These are phyloP conservation scores for Darevskia mixta DNA, from an alignment of 2,797 vertebrate genomes.

Conservation along the genomic window DNA sequence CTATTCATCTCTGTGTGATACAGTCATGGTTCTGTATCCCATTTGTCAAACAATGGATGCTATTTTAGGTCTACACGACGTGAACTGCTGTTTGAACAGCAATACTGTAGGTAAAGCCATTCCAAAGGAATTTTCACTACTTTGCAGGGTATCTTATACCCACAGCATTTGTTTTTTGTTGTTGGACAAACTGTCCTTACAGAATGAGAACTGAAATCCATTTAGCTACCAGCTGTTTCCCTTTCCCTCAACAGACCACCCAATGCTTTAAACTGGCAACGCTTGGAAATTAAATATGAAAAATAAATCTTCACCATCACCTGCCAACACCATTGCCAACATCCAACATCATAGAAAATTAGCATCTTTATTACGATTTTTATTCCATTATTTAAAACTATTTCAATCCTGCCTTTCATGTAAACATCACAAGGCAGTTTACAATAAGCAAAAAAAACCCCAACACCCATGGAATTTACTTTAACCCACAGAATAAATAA, in stretches of 20 bases:
- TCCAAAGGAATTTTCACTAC: neutral
- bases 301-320: too few relatives aligned
- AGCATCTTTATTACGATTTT: neutral
- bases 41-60: neutral
- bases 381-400: too few relatives aligned
- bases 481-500: too few relatives aligned
- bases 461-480: too few relatives aligned
- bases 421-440: too few relatives aligned
- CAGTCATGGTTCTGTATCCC: neutral
- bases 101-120: neutral
- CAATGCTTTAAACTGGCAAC: neutral
- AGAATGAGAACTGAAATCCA: neutral
- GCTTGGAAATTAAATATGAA: neutral
- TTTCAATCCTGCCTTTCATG: too few relatives aligned
- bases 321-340: neutral
- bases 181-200: neutral
- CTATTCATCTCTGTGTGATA: neutral
- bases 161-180: neutral
- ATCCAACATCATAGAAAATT: neutral
- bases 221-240: neutral
- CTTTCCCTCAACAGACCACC: neutral
- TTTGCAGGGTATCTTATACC: neutral
- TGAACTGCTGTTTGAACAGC: too few relatives aligned
- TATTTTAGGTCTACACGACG: neutral
- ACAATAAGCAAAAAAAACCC: too few relatives aligned